Conservation (phyloP, 2,797 vertebrate species). For the Etheostoma perlongum region DNA sequence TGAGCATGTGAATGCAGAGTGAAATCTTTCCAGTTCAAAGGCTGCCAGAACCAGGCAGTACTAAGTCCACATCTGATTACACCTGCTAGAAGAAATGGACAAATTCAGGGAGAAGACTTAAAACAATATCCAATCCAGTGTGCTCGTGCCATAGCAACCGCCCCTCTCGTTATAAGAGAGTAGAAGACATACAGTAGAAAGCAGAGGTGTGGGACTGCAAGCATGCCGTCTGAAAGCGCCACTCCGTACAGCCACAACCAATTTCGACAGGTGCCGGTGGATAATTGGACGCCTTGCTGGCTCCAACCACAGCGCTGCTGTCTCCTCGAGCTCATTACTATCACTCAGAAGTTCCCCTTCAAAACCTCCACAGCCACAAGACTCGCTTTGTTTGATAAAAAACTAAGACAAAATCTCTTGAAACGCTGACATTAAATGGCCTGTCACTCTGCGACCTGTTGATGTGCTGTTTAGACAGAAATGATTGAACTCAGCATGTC, state of each 20-base stretch:
- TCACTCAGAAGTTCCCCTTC: constrained; percentile 74
- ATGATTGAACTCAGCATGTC: constrained; percentile 47
- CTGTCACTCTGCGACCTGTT: constrained; percentile 37
- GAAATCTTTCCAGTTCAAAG: no score
- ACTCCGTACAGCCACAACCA: constrained; percentile 47
- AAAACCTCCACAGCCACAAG: constrained; percentile 52
- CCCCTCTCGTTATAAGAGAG: constrained; percentile 56
- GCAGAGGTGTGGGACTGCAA: constrained; percentile 53
- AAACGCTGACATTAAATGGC: constrained; percentile 55
- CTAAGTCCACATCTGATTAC: neutral
- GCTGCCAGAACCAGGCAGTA: no score
- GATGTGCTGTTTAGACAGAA: constrained; percentile 55
- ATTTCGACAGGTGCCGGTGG: constrained; percentile 77
- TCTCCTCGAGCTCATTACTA: constrained; percentile 81
- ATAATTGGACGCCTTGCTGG: constrained; percentile 81
- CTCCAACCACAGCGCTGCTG: constrained; percentile 66
- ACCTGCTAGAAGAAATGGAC: neutral
- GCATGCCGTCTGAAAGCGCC: constrained; percentile 50
- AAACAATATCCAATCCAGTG: constrained; percentile 3
- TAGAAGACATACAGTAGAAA: constrained; percentile 33
- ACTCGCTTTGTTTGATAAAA: constrained; percentile 56
- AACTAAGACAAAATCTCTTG: constrained; percentile 42
- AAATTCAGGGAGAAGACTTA: constrained; percentile 15
- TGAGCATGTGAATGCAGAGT: neutral
- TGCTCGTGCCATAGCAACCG: constrained; percentile 6